A percentile compares a stretch with the other conserved stretches of the same genome.
Evolutionary conservation across 2,888 invertebrate species (phyloP).

Genomic region (Rotaria macrura): DNA sequence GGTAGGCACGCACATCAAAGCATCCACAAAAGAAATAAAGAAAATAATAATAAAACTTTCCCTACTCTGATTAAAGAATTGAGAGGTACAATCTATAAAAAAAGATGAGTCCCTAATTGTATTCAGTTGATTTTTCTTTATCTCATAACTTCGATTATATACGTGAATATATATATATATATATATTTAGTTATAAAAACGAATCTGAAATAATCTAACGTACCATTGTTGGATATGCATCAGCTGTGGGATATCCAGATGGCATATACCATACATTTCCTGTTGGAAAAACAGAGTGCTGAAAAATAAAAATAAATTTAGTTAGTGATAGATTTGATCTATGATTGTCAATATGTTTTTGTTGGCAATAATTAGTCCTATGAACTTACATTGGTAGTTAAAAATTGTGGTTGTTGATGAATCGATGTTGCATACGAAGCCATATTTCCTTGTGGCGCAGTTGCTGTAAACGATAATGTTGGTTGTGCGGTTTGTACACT

Average conservation of each 20-base stretch:
- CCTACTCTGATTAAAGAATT: conserved; percentile 15
- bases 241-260: not conserved
- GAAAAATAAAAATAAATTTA: not conserved
- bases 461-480: not conserved
- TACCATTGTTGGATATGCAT: not conserved
- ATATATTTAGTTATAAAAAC: too few species aligned
- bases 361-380: too few species aligned
- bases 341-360: too few species aligned
- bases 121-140: not conserved
- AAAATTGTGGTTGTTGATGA: not conserved
- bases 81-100: conserved; percentile 19
- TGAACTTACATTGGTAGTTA: not conserved
- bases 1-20: not conserved
- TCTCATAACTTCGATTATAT: not conserved
- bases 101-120: not conserved
- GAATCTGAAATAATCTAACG: not conserved
- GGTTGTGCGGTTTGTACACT: not conserved
- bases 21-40: not conserved
- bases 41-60: not conserved
- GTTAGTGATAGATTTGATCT: not conserved
- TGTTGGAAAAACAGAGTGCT: not conserved
- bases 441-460: not conserved
- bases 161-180: too few species aligned
- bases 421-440: not conserved
- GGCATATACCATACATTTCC: not conserved